Conservation (phyloP, 2,797 vertebrate genomes). For the Falco peregrinus region DNA sequence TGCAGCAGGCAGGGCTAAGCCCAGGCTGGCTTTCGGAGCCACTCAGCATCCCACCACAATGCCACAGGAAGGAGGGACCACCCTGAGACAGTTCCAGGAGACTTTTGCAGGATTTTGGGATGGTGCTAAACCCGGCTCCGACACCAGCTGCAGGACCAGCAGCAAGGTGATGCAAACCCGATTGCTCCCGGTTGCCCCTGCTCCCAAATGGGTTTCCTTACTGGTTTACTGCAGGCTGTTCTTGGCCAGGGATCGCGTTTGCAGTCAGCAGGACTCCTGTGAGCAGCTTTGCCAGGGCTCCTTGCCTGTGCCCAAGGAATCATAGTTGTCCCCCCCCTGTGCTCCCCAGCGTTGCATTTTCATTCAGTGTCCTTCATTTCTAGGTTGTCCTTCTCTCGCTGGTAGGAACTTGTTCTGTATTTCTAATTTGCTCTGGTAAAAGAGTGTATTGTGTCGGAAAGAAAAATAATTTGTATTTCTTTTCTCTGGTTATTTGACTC, state of each 20-base stretch:
- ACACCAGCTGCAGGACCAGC: not conserved
- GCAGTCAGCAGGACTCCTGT: accelerated
- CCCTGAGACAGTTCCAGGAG: accelerated
- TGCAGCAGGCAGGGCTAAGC: not conserved
- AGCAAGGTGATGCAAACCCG: not conserved
- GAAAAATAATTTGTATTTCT: conserved; percentile 26
- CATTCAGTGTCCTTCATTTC: not conserved
- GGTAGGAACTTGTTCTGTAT: not conserved
- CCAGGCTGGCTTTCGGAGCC: not conserved
- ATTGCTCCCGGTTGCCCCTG: not conserved
- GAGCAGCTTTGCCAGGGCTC: not conserved
- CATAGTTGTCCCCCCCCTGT: accelerated
- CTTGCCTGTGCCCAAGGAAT: accelerated
- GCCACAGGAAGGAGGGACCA: not conserved
- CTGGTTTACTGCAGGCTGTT: not conserved
- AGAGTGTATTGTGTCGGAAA: conserved; percentile 1
- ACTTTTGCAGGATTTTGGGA: not conserved
- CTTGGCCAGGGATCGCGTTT: accelerated
- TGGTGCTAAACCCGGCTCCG: not conserved
- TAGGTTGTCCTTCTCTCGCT: not conserved
- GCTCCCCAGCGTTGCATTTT: accelerated
- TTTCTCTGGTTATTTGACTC: not conserved
- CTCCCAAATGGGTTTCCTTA: not conserved
- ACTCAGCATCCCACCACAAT: accelerated
- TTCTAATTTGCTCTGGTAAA: conserved; percentile 40